Evolutionary conservation across 2,888 invertebrate species (phyloP).

Genomic region (Corythucha ciliata): DNA sequence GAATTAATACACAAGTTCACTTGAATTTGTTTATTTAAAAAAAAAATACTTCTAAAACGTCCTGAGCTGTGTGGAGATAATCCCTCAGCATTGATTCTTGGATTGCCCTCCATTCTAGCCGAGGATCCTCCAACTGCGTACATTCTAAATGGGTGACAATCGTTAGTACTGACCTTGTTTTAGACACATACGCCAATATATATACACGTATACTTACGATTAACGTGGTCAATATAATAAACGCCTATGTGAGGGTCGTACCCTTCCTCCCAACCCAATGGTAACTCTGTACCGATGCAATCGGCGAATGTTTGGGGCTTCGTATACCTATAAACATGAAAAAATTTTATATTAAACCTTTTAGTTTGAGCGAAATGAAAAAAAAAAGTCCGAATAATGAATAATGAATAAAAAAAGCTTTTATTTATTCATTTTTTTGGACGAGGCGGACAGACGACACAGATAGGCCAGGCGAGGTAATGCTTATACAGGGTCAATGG

Average conservation of each 20-base stretch:
- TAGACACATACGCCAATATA: not conserved
- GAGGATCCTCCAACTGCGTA: slow-evolving; percentile 92
- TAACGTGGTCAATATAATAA: slow-evolving; percentile 94
- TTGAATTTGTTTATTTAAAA: not conserved
- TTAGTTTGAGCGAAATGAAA: too few relatives aligned
- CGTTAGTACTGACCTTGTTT: slow-evolving; percentile 1
- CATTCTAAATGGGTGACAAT: too few relatives aligned
- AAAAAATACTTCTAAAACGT: slow-evolving; percentile 72
- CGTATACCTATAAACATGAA: slow-evolving; percentile 68
- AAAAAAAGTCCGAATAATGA: too few relatives aligned
- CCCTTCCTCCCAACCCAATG: slow-evolving; percentile 94
- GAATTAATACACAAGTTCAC: not conserved
- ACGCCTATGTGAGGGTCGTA: slow-evolving; percentile 89
- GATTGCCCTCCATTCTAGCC: slow-evolving; percentile 91
- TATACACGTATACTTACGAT: slow-evolving; percentile 60
- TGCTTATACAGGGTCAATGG: too few relatives aligned
- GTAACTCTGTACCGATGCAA: slow-evolving; percentile 94
- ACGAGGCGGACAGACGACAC: not conserved
- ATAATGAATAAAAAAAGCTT: not conserved
- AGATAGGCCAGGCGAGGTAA: not conserved
- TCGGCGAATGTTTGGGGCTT: slow-evolving; percentile 96
- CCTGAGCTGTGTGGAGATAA: slow-evolving; percentile 90
- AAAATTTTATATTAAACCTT: too few relatives aligned
- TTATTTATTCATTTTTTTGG: not conserved
- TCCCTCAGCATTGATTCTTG: slow-evolving; percentile 96